Evolutionary conservation across 2,888 invertebrate genomes (phyloP).

Genomic region (Bellardia pandia): DNA sequence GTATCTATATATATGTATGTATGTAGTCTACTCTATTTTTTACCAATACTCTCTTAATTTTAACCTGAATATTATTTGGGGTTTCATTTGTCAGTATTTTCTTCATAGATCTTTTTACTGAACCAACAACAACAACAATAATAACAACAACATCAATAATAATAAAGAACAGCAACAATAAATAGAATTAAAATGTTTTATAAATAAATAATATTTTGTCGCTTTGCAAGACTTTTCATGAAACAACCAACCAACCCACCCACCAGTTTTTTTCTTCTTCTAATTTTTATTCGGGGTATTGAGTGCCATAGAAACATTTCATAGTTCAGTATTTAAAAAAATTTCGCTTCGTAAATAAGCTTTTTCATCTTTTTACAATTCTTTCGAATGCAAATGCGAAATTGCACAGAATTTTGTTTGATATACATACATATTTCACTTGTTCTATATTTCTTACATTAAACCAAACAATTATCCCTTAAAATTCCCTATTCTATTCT

Average conservation of each 20-base stretch:
- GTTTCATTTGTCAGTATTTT: conserved; percentile 36
- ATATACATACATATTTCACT: neutral
- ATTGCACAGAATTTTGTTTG: neutral
- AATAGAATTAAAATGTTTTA: conserved; percentile 64
- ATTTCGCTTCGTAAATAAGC: conserved; percentile 39
- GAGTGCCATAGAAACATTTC: conserved; percentile 47
- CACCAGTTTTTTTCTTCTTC: conserved; percentile 28
- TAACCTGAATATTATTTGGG: conserved; percentile 34
- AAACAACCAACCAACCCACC: conserved; percentile 29
- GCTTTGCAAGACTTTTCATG: conserved; percentile 60
- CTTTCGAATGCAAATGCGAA: neutral
- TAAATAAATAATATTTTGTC: conserved; percentile 73
- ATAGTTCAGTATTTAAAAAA: conserved; percentile 49
- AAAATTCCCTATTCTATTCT: neutral
- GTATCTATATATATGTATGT: conserved; percentile 20
- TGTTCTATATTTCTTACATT: neutral
- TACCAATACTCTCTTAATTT: conserved; percentile 35
- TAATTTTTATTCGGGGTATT: conserved; percentile 30
- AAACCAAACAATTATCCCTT: neutral
- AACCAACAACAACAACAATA: conserved; percentile 37
- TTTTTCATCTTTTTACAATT: neutral
- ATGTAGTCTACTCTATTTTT: conserved; percentile 31
- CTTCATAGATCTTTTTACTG: conserved; percentile 56
- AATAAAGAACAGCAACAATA: conserved; percentile 4
- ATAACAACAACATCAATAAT: conserved; percentile 33